phyloP scores from a whole-genome alignment of 2,797 vertebrate genomes.

The Macropus fuliginosus region DNA sequence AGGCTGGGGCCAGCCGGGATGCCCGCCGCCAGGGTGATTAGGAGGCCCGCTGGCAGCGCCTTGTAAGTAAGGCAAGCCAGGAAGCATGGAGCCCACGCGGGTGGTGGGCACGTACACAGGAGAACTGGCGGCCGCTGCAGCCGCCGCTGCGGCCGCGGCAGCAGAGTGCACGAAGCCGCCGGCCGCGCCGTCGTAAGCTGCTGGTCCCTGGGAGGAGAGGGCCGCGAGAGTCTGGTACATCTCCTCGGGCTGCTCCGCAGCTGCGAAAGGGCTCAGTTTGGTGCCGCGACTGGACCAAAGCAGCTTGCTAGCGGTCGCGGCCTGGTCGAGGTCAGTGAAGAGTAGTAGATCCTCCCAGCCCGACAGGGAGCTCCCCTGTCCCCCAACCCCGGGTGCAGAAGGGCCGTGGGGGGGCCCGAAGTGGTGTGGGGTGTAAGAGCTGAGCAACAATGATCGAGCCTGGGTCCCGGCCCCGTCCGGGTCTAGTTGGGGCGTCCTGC shows the following conservation, averaged over 20 bases:
- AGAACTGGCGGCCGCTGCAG: constrained; percentile 90
- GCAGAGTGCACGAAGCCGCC: constrained; percentile 96
- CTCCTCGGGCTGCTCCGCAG: constrained; percentile 88
- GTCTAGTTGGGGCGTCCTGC: constrained; percentile 88
- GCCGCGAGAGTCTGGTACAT: constrained; percentile 98
- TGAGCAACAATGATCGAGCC: constrained; percentile 72
- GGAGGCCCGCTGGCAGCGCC: constrained; percentile 89
- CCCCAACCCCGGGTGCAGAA: constrained; percentile 86
- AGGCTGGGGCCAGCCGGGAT: constrained; percentile 94
- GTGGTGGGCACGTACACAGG: constrained; percentile 97
- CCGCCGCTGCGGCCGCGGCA: constrained; percentile 83
- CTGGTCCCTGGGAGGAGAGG: constrained; percentile 92
- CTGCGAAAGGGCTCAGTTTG: constrained; percentile 90
- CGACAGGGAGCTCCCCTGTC: constrained; percentile 87
- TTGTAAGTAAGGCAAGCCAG: constrained; percentile 94
- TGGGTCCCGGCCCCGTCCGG: constrained; percentile 87
- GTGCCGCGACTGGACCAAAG: constrained; percentile 92
- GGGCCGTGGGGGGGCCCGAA: constrained; percentile 73
- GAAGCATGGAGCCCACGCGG: constrained; percentile 94
- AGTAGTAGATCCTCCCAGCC: constrained; percentile 93
- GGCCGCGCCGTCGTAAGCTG: constrained; percentile 92
- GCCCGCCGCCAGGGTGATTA: constrained; percentile 89
- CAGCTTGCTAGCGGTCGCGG: constrained; percentile 89
- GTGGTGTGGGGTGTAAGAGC: constrained; percentile 74
- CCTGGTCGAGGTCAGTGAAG: constrained; percentile 96